A percentile compares a stretch with the other conserved stretches of the same genome.
Evolutionary conservation across 2,797 vertebrate species (phyloP).

Genomic region (Neosilurus hyrtlii): DNA sequence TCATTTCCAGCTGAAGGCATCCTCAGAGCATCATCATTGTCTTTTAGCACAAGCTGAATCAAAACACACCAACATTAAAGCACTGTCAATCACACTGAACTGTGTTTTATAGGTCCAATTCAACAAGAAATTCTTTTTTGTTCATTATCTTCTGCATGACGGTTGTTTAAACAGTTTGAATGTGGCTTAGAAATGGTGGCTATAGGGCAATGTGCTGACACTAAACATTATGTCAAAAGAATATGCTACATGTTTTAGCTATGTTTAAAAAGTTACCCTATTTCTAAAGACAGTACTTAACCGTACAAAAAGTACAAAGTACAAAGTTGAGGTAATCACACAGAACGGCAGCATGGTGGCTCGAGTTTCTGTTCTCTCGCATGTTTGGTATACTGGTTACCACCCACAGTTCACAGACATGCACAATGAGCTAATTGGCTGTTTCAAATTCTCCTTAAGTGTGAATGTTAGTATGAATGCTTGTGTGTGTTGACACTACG

Average conservation of each 20-base stretch:
- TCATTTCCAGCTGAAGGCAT: constrained; percentile 24
- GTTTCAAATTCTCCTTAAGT: too few species aligned
- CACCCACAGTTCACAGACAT: too few species aligned
- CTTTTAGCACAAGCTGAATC: constrained; percentile 23
- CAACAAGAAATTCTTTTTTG: constrained; percentile 12
- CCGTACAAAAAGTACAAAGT: neutral
- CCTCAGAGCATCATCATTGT: constrained; percentile 22
- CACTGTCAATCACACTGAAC: constrained; percentile 40
- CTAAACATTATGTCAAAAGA: neutral
- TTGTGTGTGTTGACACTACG: too few species aligned
- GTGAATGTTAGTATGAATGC: too few species aligned
- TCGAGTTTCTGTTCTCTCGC: too few species aligned
- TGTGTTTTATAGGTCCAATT: constrained; percentile 11
- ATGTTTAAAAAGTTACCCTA: neutral
- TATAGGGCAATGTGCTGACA: neutral
- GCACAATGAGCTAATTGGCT: too few species aligned
- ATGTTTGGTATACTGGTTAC: too few species aligned
- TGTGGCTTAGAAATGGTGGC: neutral
- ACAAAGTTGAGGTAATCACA: neutral
- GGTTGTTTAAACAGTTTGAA: neutral
- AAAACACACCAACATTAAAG: constrained; percentile 24
- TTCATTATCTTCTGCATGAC: neutral
- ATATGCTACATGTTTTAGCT: neutral
- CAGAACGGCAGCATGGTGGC: too few species aligned
- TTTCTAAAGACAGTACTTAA: neutral